Base-by-base conservation (phyloP, 2,113 vertebrate species). In the Camelus bactrianus region DNA sequence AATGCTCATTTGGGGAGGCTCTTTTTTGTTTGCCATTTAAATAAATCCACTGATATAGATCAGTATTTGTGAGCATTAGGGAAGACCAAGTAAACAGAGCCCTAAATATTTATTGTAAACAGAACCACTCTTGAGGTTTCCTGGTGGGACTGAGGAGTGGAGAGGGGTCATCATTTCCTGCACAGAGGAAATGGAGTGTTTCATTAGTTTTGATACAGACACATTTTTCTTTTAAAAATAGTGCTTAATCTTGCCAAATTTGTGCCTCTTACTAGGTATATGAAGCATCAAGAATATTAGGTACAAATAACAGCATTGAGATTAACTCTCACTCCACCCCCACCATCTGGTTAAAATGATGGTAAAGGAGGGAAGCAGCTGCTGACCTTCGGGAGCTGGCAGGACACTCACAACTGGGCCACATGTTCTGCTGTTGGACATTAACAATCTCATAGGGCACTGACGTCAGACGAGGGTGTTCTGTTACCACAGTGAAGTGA, bases 1-100 rank as follows among this genome's bases (percentile, higher is more conserved):
- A 85, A 85, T 77, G 72, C 62, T 97, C 76, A 82, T 93, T 88
- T 85, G 90, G 84, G 94, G 54, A 92, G 73, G 62, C 8, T 72
- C 26, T 48, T 76, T 91, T 80, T 46, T 38, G 56, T 82, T 97
- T 91, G 72, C 46, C 52, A 54, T 80, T 96, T 96, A 95, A 97
- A 96, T 92, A 95, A 92, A 67, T 32, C 52, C 13, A 65, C 38
- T 72, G 93, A 84, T 92, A 76, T 79, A 93, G 95, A 95, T 97
- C 93, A 84, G 35, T 92, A 89, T 93, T 92, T 92, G 70, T 92
- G 76, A 91, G 42, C 62, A 86, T 90, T 89, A 92, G 69, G 17
- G 81, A 93, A 94, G 62, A 80, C 22, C 58, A 90, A 92, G 62
- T 80, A 75, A 89, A 91, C n/a, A 81, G 96, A 95, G 19, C 56